Conservation (phyloP, 64 coral and sea anemone genomes). For the Dendrophyllia cribrosa region DNA sequence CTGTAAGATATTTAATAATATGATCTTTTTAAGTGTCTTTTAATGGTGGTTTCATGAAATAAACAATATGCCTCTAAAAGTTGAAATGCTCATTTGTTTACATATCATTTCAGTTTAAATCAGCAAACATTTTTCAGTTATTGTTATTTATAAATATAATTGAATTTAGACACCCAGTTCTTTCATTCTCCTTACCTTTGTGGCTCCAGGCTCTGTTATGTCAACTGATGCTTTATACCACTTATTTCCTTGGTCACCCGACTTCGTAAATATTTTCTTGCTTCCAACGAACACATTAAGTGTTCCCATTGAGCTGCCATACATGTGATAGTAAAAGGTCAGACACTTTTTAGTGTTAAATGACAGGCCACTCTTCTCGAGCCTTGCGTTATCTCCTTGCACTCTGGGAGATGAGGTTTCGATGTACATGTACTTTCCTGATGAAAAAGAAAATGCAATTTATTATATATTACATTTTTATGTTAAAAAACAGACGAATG, state of each 20-base stretch:
- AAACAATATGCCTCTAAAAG: no score
- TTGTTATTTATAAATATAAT: no score
- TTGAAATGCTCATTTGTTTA: no score
- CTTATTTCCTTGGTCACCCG: constrained; percentile 30
- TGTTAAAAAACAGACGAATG: not conserved
- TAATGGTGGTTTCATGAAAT: no score
- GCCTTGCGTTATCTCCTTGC: not conserved
- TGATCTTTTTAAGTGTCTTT: no score
- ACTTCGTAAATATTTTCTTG: not conserved
- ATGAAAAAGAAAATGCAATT: not conserved
- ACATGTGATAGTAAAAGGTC: constrained; percentile 44
- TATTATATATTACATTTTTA: not conserved
- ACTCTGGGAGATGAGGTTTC: constrained; percentile 7
- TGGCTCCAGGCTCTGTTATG: not conserved
- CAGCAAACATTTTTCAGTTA: no score
- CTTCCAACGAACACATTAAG: constrained; percentile 1
- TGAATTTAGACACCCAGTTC: no score
- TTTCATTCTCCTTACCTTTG: not conserved
- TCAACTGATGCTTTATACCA: constrained; percentile 24
- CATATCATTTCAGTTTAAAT: no score
- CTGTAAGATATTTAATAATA: no score
- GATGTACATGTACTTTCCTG: constrained; percentile 41
- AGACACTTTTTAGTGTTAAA: constrained; percentile 21
- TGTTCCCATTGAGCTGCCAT: constrained; percentile 12
- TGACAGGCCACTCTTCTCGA: not conserved